Evolutionary conservation across 2,797 vertebrate genomes (phyloP).

Genomic region (Chelon auratus): DNA sequence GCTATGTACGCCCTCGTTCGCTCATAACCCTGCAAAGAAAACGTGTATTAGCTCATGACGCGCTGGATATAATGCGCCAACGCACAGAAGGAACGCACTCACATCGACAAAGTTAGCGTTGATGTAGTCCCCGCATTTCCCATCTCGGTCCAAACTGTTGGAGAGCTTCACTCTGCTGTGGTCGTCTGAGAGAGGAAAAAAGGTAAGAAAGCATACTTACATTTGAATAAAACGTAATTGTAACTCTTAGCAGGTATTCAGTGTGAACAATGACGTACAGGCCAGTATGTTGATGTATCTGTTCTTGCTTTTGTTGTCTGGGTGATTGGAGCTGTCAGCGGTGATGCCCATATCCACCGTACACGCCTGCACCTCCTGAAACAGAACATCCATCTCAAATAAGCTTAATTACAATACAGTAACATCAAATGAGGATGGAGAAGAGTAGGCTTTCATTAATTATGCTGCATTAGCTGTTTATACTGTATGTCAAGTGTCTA

Average conservation of each 20-base stretch:
- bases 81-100: conserved; percentile 65
- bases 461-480: background rate
- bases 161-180: conserved; percentile 95
- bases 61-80: background rate
- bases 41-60: background rate
- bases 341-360: conserved; percentile 94
- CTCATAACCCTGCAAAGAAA: conserved; percentile 89
- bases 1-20: conserved; percentile 94
- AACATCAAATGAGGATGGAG: background rate
- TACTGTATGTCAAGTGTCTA: background rate
- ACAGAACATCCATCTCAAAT: background rate
- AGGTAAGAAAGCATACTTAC: too few relatives aligned
- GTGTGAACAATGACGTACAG: conserved; percentile 81
- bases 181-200: conserved; percentile 86
- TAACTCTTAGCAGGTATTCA: too few relatives aligned
- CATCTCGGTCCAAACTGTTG: conserved; percentile 90
- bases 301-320: conserved; percentile 97
- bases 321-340: conserved; percentile 93
- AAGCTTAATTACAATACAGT: background rate
- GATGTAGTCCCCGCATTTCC: conserved; percentile 93
- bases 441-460: background rate
- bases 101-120: conserved; percentile 98
- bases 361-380: conserved; percentile 94
- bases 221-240: too few relatives aligned
- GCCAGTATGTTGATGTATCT: conserved; percentile 97